Conservation (phyloP, 2,113 vertebrate species). For the Riparia riparia region DNA sequence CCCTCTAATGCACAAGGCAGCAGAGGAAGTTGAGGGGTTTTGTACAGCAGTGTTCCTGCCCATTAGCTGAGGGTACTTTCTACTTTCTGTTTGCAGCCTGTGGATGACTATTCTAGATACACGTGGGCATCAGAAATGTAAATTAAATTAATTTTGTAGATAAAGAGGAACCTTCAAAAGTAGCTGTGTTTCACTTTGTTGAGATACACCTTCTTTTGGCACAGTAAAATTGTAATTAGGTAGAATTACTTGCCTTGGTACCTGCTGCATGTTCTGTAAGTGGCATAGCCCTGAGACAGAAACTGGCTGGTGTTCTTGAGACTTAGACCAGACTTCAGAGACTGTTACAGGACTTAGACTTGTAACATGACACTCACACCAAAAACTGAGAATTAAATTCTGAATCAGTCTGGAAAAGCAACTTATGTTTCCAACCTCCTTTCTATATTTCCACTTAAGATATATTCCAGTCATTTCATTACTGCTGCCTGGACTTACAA, state of each 20-base stretch:
- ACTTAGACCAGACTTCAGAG: neutral
- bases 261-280: neutral
- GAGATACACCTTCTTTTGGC: neutral
- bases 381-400: neutral
- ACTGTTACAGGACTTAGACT: neutral
- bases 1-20: neutral
- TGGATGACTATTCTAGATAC: neutral
- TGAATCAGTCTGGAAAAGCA: neutral
- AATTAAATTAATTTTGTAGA: neutral
- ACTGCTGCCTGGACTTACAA: neutral
- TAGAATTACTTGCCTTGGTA: neutral
- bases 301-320: neutral
- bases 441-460: neutral
- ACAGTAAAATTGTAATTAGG: neutral
- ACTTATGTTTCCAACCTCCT: neutral
- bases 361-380: neutral
- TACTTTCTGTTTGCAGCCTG: neutral
- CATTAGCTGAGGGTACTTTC: neutral
- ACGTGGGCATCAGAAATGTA: neutral
- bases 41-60: neutral
- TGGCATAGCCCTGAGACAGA: neutral
- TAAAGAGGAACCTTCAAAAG: neutral
- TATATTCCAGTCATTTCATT: neutral
- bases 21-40: neutral
- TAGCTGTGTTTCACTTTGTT: neutral